Conservation (phyloP, 2,888 invertebrate species). For the Apomyelois bistriatella region DNA sequence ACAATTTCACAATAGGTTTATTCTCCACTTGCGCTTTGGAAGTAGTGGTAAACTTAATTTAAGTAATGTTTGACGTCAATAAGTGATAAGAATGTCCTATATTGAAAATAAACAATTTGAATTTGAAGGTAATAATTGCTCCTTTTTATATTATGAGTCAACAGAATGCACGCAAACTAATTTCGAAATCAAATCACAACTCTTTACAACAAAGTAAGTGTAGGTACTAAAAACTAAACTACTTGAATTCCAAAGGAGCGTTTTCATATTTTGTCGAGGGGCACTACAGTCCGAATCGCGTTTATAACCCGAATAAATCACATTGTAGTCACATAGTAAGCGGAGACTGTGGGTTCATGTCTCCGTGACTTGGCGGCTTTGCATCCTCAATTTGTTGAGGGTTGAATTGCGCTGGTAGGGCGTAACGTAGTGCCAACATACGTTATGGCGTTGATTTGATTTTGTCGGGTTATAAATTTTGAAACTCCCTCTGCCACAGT, state of each 20-base stretch:
- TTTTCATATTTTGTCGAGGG: conserved; percentile 24
- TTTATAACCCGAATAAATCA: conserved; percentile 47
- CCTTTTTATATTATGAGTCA: neutral
- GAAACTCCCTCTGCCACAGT: conserved; percentile 21
- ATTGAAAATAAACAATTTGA: too few species aligned
- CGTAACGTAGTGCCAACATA: conserved; percentile 38
- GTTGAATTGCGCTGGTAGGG: conserved; percentile 45
- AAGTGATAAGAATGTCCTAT: too few species aligned
- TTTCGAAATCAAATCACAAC: neutral
- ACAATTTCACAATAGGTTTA: neutral
- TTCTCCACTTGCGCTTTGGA: too few species aligned
- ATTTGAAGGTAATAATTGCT: neutral
- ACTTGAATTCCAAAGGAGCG: conserved; percentile 10
- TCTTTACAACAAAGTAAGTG: neutral
- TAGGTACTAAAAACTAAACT: neutral
- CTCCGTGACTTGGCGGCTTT: conserved; percentile 50
- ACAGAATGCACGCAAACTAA: neutral
- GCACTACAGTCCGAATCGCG: conserved; percentile 34
- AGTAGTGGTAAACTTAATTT: too few species aligned
- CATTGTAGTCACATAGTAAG: conserved; percentile 25
- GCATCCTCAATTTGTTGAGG: conserved; percentile 51
- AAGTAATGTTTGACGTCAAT: too few species aligned
- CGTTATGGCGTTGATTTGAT: conserved; percentile 53
- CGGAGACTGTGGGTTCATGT: conserved; percentile 28
- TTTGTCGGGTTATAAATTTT: conserved; percentile 62